phyloP scores from a whole-genome alignment of 2,113 vertebrate species.

The Sorex araneus region DNA sequence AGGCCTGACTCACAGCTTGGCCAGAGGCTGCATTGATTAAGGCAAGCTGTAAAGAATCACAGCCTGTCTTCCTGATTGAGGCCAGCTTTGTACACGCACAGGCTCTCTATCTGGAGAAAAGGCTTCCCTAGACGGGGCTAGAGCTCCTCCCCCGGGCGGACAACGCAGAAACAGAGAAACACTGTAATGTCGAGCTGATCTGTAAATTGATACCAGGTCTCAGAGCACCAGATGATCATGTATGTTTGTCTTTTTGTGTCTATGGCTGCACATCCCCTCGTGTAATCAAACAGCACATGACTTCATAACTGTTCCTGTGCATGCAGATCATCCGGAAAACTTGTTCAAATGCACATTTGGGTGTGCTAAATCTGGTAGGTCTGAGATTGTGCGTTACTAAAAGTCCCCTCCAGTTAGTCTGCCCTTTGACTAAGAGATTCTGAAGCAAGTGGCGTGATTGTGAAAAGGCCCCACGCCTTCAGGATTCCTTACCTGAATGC shows the following conservation, averaged over 20 bases:
- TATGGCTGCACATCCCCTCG: neutral
- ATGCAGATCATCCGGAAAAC: neutral
- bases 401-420: neutral
- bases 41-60: conserved; percentile 53
- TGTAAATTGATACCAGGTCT: neutral
- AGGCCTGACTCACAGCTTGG: conserved; percentile 75
- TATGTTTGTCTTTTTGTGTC: neutral
- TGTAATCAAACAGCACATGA: neutral
- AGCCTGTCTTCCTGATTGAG: neutral
- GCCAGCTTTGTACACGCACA: neutral
- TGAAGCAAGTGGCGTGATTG: neutral
- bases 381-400: neutral
- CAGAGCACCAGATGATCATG: neutral
- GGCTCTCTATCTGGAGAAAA: neutral
- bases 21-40: conserved; percentile 38
- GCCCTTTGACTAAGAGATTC: neutral
- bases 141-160: neutral
- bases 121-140: neutral
- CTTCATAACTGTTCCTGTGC: conserved; percentile 18
- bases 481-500: neutral
- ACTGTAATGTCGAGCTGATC: neutral
- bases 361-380: neutral
- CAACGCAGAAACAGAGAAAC: neutral
- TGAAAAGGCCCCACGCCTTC: neutral
- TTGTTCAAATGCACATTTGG: conserved; percentile 58